Evolutionary conservation across 1,140 invertebrate species (phyloP), one percentile per base, ranked within the genome.

Genomic region (Papilio polyxenes): DNA sequence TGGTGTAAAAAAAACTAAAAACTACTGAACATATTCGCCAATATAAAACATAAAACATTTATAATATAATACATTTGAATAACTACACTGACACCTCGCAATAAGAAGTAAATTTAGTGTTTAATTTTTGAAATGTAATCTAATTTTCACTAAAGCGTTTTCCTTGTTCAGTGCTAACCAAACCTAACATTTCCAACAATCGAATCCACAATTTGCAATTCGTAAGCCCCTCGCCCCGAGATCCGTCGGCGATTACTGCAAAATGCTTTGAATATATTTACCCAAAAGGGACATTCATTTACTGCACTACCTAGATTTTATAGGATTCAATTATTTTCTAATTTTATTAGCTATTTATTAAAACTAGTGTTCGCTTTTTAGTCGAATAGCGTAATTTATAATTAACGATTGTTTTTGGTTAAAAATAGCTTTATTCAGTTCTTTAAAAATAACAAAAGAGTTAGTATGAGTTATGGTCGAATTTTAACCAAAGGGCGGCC

Each of bases 151-250:
- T 65, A 65, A 65, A 65, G 23, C 62, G 9, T 65, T 65, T 65
- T 65, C 62, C 62, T 31, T 65, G 62, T 65, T 65, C 62, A 31
- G 23, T 20, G n/a, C 9, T n/a, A 20, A 59, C 56, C 56, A 9
- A 59, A 59, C 56, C 17, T 59, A 59, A 59, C 56, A 3, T 44
- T 53, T 53, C 51, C 51, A 59, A 15, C 53, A 23, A 65, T 31
- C 13, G 62, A 65, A 65, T 65, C 62, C 23, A 23, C 62, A 31
- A 15, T 65, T 65, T 65, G 23, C 62, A 65, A 65, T 65, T 65
- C 62, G 20, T 31, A 65, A 65, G 20, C 62, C 62, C 31, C 62
- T 31, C 23, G 20, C 20, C 23, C 62, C 5, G 17, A 23, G 20
- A 31, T 65, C 23, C 13, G 9, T 11, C 9, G 62, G 10, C 2